A percentile compares a stretch with the other conserved stretches of the same genome.
Evolutionary conservation across 2,888 invertebrate species (phyloP).

Genomic region (Acronicta alni): DNA sequence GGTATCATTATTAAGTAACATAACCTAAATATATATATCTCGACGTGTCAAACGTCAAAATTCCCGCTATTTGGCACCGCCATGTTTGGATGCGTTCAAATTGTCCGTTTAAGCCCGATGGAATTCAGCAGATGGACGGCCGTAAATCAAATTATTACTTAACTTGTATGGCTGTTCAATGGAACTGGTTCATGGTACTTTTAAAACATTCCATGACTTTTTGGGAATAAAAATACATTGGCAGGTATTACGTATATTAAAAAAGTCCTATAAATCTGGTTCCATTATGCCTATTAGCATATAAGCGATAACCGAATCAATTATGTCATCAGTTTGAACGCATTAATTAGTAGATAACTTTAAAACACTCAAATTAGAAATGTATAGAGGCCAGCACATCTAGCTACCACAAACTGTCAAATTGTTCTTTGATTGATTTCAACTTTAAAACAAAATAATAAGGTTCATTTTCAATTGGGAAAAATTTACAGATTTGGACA

Average conservation of each 20-base stretch:
- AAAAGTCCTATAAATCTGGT: neutral
- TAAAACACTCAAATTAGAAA: too few relatives aligned
- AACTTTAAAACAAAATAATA: too few relatives aligned
- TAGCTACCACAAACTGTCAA: too few relatives aligned
- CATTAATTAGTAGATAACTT: too few relatives aligned
- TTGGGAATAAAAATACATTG: neutral
- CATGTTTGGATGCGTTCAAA: slow-evolving; percentile 37
- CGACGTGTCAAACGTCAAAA: slow-evolving; percentile 29
- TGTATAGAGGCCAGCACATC: too few relatives aligned
- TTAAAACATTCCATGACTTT: neutral
- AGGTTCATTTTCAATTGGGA: too few relatives aligned
- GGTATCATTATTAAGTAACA: neutral
- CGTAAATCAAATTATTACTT: slow-evolving; percentile 16
- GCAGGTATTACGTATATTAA: neutral
- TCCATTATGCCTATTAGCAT: neutral
- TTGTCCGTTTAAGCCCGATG: slow-evolving; percentile 16
- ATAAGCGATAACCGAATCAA: neutral
- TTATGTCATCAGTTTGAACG: neutral
- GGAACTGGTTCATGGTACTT: neutral
- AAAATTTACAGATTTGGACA: too few relatives aligned
- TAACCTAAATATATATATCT: slow-evolving; percentile 3
- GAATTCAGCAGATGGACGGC: slow-evolving; percentile 14
- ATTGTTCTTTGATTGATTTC: too few relatives aligned
- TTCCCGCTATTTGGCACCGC: slow-evolving; percentile 27
- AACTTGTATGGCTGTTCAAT: neutral